A percentile compares a stretch with the other conserved stretches of the same genome.
Conservation (phyloP, 2,888 invertebrate genomes). For the Apotomis betuletana region DNA sequence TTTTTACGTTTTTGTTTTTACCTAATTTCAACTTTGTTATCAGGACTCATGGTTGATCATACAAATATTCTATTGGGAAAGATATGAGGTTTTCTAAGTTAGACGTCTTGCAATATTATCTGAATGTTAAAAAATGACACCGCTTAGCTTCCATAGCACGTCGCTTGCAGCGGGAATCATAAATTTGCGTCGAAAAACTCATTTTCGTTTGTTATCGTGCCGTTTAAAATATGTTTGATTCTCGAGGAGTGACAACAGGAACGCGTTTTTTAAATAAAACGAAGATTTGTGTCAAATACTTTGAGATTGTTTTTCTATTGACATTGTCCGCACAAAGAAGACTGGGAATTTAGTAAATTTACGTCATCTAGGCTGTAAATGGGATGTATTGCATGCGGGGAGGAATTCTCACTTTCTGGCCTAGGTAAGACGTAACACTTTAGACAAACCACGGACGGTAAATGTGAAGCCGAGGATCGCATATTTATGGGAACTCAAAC, state of each 20-base stretch:
- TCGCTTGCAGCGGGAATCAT: constrained; percentile 36
- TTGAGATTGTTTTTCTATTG: too few relatives aligned
- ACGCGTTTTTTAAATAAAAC: neutral
- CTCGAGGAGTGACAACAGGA: neutral
- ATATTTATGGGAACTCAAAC: too few relatives aligned
- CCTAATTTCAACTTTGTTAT: constrained; percentile 3
- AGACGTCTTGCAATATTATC: constrained; percentile 35
- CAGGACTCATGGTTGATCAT: neutral
- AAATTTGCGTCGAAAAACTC: constrained; percentile 41
- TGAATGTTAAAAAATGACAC: constrained; percentile 38
- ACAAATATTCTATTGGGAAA: neutral
- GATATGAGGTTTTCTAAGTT: constrained; percentile 26
- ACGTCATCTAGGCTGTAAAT: too few relatives aligned
- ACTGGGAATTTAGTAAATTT: too few relatives aligned
- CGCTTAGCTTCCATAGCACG: constrained; percentile 37
- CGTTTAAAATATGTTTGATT: constrained; percentile 35
- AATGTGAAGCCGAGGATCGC: too few relatives aligned
- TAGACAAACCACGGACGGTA: too few relatives aligned
- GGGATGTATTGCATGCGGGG: too few relatives aligned
- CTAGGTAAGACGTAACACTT: too few relatives aligned
- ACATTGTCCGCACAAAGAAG: too few relatives aligned
- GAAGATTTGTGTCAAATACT: neutral
- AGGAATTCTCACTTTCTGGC: too few relatives aligned
- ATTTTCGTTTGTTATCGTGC: constrained; percentile 32
- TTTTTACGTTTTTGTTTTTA: neutral